A percentile compares a stretch with the other conserved stretches of the same genome.
Evolutionary conservation across 2,888 invertebrate genomes (phyloP).

Genomic region (Chorisops tibialis): DNA sequence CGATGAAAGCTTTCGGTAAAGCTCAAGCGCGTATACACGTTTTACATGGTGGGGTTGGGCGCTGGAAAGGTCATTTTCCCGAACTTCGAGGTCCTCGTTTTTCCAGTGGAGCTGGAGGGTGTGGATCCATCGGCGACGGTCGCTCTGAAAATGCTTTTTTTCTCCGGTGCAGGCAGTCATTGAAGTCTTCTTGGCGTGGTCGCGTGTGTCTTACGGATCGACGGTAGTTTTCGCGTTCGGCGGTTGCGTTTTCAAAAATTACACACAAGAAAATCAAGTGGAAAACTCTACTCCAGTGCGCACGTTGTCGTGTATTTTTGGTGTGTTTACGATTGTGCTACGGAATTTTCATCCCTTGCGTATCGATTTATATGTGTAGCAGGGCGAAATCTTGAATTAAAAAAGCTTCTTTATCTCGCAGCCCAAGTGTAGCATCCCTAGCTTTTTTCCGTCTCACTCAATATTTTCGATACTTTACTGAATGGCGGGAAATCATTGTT

Average conservation of each 20-base stretch:
- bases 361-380: too few relatives aligned
- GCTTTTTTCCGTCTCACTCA: not conserved
- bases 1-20: too few relatives aligned
- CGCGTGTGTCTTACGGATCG: conserved; percentile 2
- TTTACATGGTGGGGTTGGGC: conserved; percentile 9
- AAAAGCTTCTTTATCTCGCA: not conserved
- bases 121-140: conserved; percentile 5
- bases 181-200: conserved; percentile 5
- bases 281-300: not conserved
- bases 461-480: not conserved
- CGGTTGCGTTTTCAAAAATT: not conserved
- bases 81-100: not conserved
- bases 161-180: conserved; percentile 23
- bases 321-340: too few relatives aligned
- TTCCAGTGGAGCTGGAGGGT: conserved; percentile 6
- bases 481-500: conserved; percentile 17
- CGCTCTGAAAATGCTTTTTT: conserved; percentile 12
- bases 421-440: conserved; percentile 14
- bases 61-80: conserved; percentile 17
- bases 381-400: too few relatives aligned
- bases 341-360: too few relatives aligned
- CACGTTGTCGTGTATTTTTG: not conserved
- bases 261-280: not conserved
- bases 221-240: not conserved
- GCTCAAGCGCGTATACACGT: too few relatives aligned